Evolutionary conservation across 2,888 invertebrate species (phyloP).

Genomic region (Drymonia ruficornis): DNA sequence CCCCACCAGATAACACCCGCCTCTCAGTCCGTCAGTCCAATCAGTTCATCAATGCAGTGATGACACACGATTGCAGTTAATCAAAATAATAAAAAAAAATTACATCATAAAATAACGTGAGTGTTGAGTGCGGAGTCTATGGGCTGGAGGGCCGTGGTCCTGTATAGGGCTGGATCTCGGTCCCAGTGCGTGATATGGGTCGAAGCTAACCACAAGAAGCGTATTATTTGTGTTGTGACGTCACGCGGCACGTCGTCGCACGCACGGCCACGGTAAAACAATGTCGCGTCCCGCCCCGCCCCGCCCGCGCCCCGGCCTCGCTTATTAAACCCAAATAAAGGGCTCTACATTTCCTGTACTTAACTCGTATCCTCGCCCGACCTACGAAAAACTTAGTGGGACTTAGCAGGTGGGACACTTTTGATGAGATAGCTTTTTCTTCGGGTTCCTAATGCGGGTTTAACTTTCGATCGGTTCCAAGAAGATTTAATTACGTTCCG

Average conservation of each 20-base stretch:
- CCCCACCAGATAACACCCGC: no score
- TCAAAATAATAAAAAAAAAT: no score
- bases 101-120: no score
- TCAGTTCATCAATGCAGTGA: no score
- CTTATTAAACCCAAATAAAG: not conserved
- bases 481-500: constrained; percentile 41
- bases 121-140: no score
- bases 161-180: no score
- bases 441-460: constrained; percentile 14
- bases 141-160: no score
- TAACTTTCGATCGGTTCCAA: constrained; percentile 43
- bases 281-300: not conserved
- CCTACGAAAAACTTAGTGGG: not conserved
- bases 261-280: not conserved
- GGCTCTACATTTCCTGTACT: no score
- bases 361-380: no score
- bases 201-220: constrained; percentile 3
- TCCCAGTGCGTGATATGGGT: not conserved
- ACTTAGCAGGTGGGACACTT: constrained; percentile 10
- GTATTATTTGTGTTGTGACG: constrained; percentile 4
- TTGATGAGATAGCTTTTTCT: constrained; percentile 29
- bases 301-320: not conserved
- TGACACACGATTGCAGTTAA: no score
- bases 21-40: no score
- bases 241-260: not conserved